phyloP scores from a whole-genome alignment of 2,113 vertebrate species.

The Tiliqua scincoides region DNA sequence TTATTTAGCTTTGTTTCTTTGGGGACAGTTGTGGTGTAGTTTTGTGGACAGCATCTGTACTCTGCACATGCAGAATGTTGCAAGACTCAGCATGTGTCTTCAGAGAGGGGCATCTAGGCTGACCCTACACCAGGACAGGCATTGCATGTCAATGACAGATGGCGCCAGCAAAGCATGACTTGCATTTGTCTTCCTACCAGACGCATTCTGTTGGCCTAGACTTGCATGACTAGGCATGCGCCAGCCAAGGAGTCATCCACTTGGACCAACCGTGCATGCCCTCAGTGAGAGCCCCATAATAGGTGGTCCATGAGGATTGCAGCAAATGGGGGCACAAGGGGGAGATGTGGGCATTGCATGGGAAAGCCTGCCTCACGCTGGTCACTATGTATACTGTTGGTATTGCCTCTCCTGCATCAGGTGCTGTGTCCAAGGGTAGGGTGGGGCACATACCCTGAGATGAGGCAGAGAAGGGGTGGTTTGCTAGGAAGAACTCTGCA shows the following conservation, averaged over 20 bases:
- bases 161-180: constrained; percentile 75
- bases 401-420: neutral
- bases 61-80: constrained; percentile 38
- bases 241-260: constrained; percentile 64
- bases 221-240: constrained; percentile 79
- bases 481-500: neutral
- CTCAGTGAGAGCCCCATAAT: constrained; percentile 50
- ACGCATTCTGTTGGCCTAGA: constrained; percentile 68
- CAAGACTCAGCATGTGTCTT: constrained; percentile 56
- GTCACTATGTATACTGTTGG: neutral
- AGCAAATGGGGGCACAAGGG: constrained; percentile 54
- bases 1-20: neutral
- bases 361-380: neutral
- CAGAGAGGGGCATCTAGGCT: constrained; percentile 30
- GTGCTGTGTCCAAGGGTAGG: neutral
- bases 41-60: constrained; percentile 42
- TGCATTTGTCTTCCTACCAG: constrained; percentile 64
- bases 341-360: constrained; percentile 66
- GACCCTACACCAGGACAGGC: constrained; percentile 54
- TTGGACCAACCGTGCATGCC: constrained; percentile 71
- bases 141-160: constrained; percentile 70
- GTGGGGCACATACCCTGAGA: too few species aligned
- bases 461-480: neutral
- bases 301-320: constrained; percentile 44
- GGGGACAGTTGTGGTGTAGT: neutral